Conservation (phyloP, 2,888 invertebrate species). For the Caenorhabditis sp. region DNA sequence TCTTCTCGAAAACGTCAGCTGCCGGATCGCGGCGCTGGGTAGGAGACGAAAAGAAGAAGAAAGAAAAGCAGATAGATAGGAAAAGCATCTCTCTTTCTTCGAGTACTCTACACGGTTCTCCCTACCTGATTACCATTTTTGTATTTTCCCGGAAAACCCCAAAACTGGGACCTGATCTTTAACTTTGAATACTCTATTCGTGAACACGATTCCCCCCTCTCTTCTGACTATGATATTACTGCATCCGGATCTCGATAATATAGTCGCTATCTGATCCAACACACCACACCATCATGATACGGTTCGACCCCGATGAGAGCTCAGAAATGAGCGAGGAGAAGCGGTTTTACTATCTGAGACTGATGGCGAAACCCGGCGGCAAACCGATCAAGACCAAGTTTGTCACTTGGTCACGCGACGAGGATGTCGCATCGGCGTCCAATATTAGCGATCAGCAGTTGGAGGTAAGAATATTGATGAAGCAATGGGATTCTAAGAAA, state of each 20-base stretch:
- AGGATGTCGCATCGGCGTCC: conserved; percentile 62
- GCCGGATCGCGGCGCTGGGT: conserved; percentile 49
- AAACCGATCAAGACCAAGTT: conserved; percentile 83
- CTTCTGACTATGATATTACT: conserved; percentile 48
- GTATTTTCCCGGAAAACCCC: conserved; percentile 1
- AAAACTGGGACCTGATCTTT: conserved; percentile 5
- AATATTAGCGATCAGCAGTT: conserved; percentile 85
- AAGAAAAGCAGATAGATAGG: conserved; percentile 23
- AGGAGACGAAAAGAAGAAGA: conserved; percentile 28
- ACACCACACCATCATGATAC: conserved; percentile 63
- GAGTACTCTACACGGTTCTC: conserved; percentile 21
- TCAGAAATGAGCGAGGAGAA: conserved; percentile 78
- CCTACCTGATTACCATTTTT: conserved; percentile 24
- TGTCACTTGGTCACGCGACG: conserved; percentile 80
- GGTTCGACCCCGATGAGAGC: conserved; percentile 73
- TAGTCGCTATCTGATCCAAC: conserved; percentile 28
- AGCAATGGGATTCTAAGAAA: too few species aligned
- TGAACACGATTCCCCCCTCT: neutral
- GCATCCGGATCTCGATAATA: conserved; percentile 26
- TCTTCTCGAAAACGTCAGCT: conserved; percentile 59
- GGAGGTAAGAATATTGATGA: conserved; percentile 81
- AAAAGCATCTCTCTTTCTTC: conserved; percentile 26
- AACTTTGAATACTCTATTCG: conserved; percentile 1
- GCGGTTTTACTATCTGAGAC: conserved; percentile 83
- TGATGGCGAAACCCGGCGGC: conserved; percentile 83